phyloP scores from a whole-genome alignment of 2,888 invertebrate species.

The Neoascia interrupta region DNA sequence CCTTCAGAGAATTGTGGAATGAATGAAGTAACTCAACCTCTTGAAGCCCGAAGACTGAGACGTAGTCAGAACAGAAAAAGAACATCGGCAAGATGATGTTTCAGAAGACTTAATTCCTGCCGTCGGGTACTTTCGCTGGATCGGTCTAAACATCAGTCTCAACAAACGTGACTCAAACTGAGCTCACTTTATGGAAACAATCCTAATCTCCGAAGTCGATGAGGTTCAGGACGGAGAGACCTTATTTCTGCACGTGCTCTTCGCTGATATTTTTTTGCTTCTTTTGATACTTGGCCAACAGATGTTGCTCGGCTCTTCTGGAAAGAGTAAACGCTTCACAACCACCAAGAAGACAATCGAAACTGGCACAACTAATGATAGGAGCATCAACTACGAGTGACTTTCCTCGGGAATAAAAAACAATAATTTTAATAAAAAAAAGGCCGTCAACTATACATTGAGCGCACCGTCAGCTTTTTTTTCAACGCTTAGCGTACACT shows the following conservation, averaged over 20 bases:
- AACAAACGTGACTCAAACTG: conserved; percentile 90
- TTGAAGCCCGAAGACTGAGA: too few relatives aligned
- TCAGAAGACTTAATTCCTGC: too few relatives aligned
- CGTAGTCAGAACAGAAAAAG: too few relatives aligned
- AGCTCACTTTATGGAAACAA: conserved; percentile 87
- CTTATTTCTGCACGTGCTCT: conserved; percentile 97
- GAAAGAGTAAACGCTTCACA: conserved; percentile 82
- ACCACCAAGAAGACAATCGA: conserved; percentile 86
- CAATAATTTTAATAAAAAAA: too few relatives aligned
- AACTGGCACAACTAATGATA: conserved; percentile 92
- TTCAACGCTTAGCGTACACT: too few relatives aligned
- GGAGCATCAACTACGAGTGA: conserved; percentile 99
- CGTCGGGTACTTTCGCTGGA: conserved; percentile 97
- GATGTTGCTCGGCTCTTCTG: conserved; percentile 90
- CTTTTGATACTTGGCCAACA: conserved; percentile 94
- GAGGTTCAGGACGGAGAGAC: conserved; percentile 99
- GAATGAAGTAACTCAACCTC: too few relatives aligned
- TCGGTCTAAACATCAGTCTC: conserved; percentile 95
- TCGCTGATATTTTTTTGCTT: conserved; percentile 93
- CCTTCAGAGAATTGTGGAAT: too few relatives aligned
- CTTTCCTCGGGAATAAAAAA: too few relatives aligned
- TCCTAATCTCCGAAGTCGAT: conserved; percentile 96
- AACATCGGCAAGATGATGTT: too few relatives aligned
- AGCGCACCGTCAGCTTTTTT: too few relatives aligned
- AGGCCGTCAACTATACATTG: too few relatives aligned